Evolutionary conservation across 2,797 vertebrate species (phyloP), one percentile per base, ranked within the genome.

Genomic region (Sarcophilus harrisii): DNA sequence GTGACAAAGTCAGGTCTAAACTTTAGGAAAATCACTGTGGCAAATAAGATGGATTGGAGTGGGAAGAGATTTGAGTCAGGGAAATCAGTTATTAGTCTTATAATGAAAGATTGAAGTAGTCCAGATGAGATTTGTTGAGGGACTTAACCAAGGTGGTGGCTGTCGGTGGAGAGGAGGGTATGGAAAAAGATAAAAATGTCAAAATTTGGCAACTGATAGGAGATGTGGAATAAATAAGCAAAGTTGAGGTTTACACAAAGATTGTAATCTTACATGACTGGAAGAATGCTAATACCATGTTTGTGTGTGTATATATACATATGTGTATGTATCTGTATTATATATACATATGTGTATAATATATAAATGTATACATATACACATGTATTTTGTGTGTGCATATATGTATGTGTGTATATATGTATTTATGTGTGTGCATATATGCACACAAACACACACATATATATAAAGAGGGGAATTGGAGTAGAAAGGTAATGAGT

Each of bases 381-480:
- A 60, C 29, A 30, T 60, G 4, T 14, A 11, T 29, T 62, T 1
- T 62, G 12, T 60, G 11, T 29, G 28, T 29, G 9, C 9, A 30
- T 11, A 58, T 27, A 27, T 27, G 1, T 24, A n/a, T n/a, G n/a
- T n/a, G 0, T 59, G 2, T 60, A 28, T 60, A 2, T 29, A 5
- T 30, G 14, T 62, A 60, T 11, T 30, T 30, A 5, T 62, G 1
- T 32, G 11, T 29, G 24, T 60, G 24, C 5, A 13, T 32, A 14
- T 6, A 6, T 13, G 4, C 2, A 32, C 12, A 32, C 0, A 13
- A 30, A 13, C 30, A 14, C 13, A 62, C 14, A 5, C 32, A 1
- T 62, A n/a, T n/a, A 14, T n/a, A n/a, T 66, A 18, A 32, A 32
- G 32, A 60, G 60, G 30, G 60, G 30, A 62, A 21, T 62, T 62